Base-by-base conservation (phyloP, 1,140 invertebrate genomes). In the Hylaeus anthracinus region DNA sequence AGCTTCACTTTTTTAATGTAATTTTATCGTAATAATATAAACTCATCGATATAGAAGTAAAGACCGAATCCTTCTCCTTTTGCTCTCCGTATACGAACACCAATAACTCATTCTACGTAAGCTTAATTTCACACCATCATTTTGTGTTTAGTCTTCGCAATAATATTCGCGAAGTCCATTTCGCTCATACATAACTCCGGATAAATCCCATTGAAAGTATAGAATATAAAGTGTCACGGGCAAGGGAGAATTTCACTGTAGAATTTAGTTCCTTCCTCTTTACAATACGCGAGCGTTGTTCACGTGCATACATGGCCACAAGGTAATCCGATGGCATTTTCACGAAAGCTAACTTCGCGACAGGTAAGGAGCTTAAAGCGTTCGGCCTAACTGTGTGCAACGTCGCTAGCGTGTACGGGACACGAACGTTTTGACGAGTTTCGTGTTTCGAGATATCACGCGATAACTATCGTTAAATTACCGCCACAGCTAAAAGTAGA, bases 281-380 rank as follows among this genome's bases (percentile, higher is more conserved):
- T 73, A 56, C 60, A 73, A 79, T 73, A 48, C 60, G n/a, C 69
- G 60, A n/a, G 26, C 51, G 61, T 82, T 79, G 78, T 66, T 80
- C 80, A 69, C 79, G 61, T 73, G 61, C 71, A 53, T 85, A 82
- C 78, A 79, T 67, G 63, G 71, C 72, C 58, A 67, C 69, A 70
- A 66, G 72, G 41, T 86, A 86, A 86, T 86, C 84, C 80, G 53
- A 55, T 51, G 66, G 67, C 63, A 83, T 86, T 83, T 72, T 83
- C 72, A 63, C 10, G 56, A n/a, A 58, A 79, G 58, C 58, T 69
- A 86, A 83, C 60, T 65, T 83, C 51, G 67, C 72, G 75, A 82
- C 83, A 78, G 71, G 55, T 84, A 84, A 61, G 45, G 51, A 76
- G 72, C 83, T 72, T 67, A 75, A 71, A 79, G 53, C 61, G n/a